phyloP scores from a whole-genome alignment of 1,140 invertebrate genomes.

The Drosophila santomea region DNA sequence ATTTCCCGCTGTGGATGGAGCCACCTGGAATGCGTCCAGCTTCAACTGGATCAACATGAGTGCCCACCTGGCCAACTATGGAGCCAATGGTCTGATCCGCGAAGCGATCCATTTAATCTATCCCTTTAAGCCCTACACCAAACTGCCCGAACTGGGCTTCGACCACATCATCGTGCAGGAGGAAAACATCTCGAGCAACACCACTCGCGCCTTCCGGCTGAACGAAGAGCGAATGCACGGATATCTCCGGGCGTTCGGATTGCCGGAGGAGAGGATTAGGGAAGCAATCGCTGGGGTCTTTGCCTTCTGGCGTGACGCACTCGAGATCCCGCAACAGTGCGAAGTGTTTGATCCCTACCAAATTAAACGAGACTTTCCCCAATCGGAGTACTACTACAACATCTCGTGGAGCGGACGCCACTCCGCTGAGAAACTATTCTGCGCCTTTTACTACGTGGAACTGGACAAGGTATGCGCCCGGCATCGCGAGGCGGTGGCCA shows the following conservation, averaged over 20 bases:
- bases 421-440: slow-evolving; percentile 6
- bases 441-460: slow-evolving; percentile 52
- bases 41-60: slow-evolving; percentile 83
- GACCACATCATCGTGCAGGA: slow-evolving; percentile 61
- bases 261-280: slow-evolving; percentile 37
- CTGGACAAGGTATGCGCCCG: slow-evolving; percentile 59
- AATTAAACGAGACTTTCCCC: not conserved
- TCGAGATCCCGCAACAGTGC: slow-evolving; percentile 39
- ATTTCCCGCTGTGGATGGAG: slow-evolving; percentile 70
- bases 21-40: slow-evolving; percentile 51
- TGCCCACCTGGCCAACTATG: slow-evolving; percentile 69
- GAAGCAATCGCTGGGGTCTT: slow-evolving; percentile 54
- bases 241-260: slow-evolving; percentile 48
- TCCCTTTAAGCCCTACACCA: slow-evolving; percentile 64
- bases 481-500: slow-evolving; percentile 59
- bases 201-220: slow-evolving; percentile 44
- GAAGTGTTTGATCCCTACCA: not conserved
- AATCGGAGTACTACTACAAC: slow-evolving; percentile 58
- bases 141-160: slow-evolving; percentile 69
- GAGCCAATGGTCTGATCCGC: slow-evolving; percentile 46
- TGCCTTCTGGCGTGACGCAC: slow-evolving; percentile 57
- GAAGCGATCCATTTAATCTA: slow-evolving; percentile 47
- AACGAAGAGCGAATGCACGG: slow-evolving; percentile 64
- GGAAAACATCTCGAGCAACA: slow-evolving; percentile 61
- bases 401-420: slow-evolving; percentile 59